Evolutionary conservation across 2,888 invertebrate species (phyloP).

Genomic region (Conomelus anceps): DNA sequence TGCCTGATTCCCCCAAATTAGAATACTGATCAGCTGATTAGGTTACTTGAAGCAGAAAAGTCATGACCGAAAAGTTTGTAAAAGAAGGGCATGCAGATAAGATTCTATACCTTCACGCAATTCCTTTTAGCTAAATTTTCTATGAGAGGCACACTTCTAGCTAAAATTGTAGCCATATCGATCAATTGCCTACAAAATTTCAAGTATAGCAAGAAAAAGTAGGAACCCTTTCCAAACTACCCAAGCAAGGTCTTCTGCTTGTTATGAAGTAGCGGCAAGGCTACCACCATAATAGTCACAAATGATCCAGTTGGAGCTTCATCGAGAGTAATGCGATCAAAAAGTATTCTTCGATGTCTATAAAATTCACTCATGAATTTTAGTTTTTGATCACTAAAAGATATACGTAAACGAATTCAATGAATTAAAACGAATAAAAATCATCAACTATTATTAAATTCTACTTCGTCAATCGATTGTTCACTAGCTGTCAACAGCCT

Average conservation of each 20-base stretch:
- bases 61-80: constrained; percentile 1
- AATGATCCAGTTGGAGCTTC: background rate
- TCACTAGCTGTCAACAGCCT: background rate
- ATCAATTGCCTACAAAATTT: background rate
- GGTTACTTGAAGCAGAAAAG: constrained; percentile 18
- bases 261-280: background rate
- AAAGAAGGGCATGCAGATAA: background rate
- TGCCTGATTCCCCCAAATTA: background rate
- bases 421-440: no score
- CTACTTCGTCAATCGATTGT: no score
- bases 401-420: no score
- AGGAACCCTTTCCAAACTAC: background rate
- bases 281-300: no score
- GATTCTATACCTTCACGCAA: constrained; percentile 58
- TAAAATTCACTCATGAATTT: no score
- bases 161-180: constrained; percentile 74
- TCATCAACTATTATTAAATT: background rate
- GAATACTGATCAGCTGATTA: constrained; percentile 15
- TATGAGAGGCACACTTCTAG: constrained; percentile 61
- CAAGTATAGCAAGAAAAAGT: background rate
- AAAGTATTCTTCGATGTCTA: no score
- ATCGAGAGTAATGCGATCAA: background rate
- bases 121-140: constrained; percentile 63
- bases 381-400: no score
- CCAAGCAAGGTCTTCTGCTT: background rate